These are phyloP conservation scores for Sylvicola cinctus DNA, from an alignment of 2,888 invertebrate genomes.

Conservation along the genomic window DNA sequence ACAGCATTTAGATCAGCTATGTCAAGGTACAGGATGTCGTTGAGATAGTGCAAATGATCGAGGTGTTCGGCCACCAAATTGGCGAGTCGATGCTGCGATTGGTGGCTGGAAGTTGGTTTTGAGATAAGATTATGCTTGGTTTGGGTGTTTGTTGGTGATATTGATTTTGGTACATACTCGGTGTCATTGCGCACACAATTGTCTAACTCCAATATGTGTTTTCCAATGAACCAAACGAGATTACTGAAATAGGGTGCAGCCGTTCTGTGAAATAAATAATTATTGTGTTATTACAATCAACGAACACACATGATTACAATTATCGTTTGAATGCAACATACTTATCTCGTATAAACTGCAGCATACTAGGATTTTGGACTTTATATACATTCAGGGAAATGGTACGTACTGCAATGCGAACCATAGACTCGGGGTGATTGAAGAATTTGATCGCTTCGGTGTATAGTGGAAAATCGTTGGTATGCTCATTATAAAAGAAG, in stretches of 20 bases:
- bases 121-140: no score
- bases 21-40: slow-evolving; percentile 83
- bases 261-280: slow-evolving; percentile 34
- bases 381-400: slow-evolving; percentile 91
- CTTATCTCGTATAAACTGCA: slow-evolving; percentile 82
- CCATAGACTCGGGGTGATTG: slow-evolving; percentile 98
- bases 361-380: slow-evolving; percentile 87
- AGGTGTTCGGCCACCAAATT: slow-evolving; percentile 93
- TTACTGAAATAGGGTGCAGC: slow-evolving; percentile 92
- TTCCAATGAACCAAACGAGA: slow-evolving; percentile 42
- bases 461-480: slow-evolving; percentile 96
- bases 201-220: slow-evolving; percentile 56
- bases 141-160: no score
- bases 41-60: slow-evolving; percentile 92
- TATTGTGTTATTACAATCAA: slow-evolving; percentile 6
- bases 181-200: slow-evolving; percentile 86
- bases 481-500: slow-evolving; percentile 99
- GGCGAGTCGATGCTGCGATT: slow-evolving; percentile 72
- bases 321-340: slow-evolving; percentile 13
- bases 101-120: slow-evolving; percentile 49
- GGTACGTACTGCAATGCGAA: slow-evolving; percentile 93
- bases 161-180: no score
- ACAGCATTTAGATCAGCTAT: slow-evolving; percentile 87
- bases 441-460: slow-evolving; percentile 99
- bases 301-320: no score